phyloP scores from a whole-genome alignment of 2,113 vertebrate genomes.

The Erythrocercus mccallii region DNA sequence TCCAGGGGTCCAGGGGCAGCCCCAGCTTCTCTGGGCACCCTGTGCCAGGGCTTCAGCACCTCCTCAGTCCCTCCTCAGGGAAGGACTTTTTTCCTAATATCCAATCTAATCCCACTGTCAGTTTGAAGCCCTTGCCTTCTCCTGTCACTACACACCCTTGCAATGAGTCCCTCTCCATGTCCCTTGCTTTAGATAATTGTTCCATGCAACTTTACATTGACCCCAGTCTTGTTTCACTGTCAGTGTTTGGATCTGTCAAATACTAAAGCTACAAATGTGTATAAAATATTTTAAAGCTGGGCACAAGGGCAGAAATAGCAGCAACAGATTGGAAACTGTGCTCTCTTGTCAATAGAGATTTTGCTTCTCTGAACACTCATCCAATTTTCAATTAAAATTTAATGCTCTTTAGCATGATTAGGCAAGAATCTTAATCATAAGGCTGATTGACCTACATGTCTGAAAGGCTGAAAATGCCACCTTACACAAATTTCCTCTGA shows the following conservation, averaged over 20 bases:
- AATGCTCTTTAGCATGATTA: slow-evolving; percentile 35
- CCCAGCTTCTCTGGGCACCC: background rate
- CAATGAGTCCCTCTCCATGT: background rate
- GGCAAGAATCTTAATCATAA: slow-evolving; percentile 23
- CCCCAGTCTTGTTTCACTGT: background rate
- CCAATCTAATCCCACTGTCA: background rate
- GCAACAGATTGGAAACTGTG: background rate
- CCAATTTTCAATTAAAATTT: slow-evolving; percentile 39
- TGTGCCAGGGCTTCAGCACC: background rate
- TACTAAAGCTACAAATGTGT: background rate
- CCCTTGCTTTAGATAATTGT: background rate
- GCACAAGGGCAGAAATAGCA: background rate
- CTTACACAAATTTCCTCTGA: background rate
- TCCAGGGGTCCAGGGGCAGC: background rate
- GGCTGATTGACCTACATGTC: background rate
- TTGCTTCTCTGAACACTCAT: slow-evolving; percentile 13
- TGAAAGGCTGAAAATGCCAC: background rate
- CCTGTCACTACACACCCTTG: background rate
- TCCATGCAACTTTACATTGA: background rate
- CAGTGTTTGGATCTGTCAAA: background rate
- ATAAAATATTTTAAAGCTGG: background rate
- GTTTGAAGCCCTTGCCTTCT: background rate
- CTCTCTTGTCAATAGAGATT: background rate
- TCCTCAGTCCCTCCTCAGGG: no score
- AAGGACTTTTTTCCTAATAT: background rate